A percentile compares a stretch with the other conserved stretches of the same genome.
phyloP scores from a whole-genome alignment of 1,140 invertebrate species.

The Neodiprion lecontei region DNA sequence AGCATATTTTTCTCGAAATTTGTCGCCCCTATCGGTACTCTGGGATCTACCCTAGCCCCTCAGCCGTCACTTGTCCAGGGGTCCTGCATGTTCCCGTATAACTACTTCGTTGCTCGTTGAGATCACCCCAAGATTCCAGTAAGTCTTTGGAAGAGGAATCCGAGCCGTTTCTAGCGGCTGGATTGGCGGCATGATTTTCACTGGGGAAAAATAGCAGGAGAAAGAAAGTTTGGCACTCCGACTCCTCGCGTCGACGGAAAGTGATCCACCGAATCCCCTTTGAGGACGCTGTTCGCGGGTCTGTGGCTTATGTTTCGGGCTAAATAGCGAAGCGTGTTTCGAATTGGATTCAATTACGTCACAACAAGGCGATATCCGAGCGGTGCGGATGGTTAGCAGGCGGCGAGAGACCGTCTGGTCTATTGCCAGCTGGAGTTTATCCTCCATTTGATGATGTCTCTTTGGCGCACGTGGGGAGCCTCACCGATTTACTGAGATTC shows the following conservation, averaged over 20 bases:
- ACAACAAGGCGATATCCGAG: neutral
- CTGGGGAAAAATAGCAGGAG: too few species aligned
- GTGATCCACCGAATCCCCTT: too few species aligned
- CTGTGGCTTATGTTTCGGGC: too few species aligned
- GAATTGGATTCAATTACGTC: neutral
- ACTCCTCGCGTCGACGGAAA: too few species aligned
- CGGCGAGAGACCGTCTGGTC: neutral
- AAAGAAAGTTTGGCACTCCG: too few species aligned
- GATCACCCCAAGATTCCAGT: too few species aligned
- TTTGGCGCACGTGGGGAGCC: neutral
- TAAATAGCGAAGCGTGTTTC: neutral
- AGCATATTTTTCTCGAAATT: conserved; percentile 60
- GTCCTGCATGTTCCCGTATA: neutral
- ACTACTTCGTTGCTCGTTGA: too few species aligned
- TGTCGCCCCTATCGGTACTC: conserved; percentile 54
- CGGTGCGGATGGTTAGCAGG: neutral
- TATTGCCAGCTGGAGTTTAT: neutral
- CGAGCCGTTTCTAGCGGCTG: too few species aligned
- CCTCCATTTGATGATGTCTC: neutral
- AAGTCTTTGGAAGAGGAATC: too few species aligned
- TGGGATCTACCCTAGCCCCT: conserved; percentile 55
- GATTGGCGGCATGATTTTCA: too few species aligned
- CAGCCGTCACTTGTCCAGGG: neutral
- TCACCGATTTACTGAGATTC: neutral
- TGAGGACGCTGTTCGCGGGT: too few species aligned